Evolutionary conservation across 2,797 vertebrate genomes (phyloP).

Genomic region (Notolepis coatsorum): DNA sequence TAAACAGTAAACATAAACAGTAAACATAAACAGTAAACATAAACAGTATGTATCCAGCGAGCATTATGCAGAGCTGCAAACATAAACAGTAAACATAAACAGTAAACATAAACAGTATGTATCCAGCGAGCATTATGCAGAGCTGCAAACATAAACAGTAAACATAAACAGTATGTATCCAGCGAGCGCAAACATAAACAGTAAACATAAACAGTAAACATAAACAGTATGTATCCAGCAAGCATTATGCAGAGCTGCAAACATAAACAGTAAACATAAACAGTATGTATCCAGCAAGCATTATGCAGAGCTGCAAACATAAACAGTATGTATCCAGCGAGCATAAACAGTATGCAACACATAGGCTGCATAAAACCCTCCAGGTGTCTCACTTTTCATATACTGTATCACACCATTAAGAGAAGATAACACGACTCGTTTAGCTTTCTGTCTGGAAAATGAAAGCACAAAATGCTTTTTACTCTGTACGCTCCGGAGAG

Average conservation of each 20-base stretch:
- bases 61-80: too few species aligned
- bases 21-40: slow-evolving; percentile 48
- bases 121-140: slow-evolving; percentile 55
- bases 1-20: too few species aligned
- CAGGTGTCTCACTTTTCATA: slow-evolving; percentile 55
- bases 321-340: too few species aligned
- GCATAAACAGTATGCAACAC: slow-evolving; percentile 47
- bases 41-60: slow-evolving; percentile 60
- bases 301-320: slow-evolving; percentile 45
- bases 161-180: slow-evolving; percentile 58
- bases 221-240: too few species aligned
- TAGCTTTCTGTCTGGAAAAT: slow-evolving; percentile 55
- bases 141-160: slow-evolving; percentile 43
- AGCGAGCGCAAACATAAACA: too few species aligned
- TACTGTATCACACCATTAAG: slow-evolving; percentile 63
- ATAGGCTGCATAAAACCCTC: slow-evolving; percentile 49
- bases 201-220: too few species aligned
- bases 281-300: too few species aligned
- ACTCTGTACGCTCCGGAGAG: slow-evolving; percentile 48
- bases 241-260: too few species aligned
- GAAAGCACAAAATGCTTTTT: slow-evolving; percentile 51
- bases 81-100: too few species aligned
- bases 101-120: too few species aligned
- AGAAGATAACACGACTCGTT: slow-evolving; percentile 54
- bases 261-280: too few species aligned